Evolutionary conservation across 2,888 invertebrate species (phyloP).

Genomic region (Pachycephus smyrnensis): DNA sequence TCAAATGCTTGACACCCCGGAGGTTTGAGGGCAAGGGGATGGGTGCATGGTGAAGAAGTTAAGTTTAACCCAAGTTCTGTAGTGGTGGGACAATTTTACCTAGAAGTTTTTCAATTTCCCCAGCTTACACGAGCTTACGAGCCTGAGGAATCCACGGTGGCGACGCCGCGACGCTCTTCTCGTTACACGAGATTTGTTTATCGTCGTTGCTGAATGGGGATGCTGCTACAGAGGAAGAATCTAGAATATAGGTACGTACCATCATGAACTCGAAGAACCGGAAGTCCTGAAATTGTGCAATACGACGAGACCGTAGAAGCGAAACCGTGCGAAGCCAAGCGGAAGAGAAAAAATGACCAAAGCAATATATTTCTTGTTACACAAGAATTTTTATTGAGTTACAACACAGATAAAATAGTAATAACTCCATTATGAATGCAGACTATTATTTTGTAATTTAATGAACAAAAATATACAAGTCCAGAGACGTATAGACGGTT

Average conservation of each 20-base stretch:
- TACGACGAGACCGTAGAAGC: not conserved
- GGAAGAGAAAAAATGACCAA: not conserved
- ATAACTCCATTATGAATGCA: not conserved
- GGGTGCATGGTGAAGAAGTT: conserved; percentile 25
- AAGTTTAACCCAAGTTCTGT: conserved; percentile 53
- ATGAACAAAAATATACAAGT: not conserved
- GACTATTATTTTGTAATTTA: conserved; percentile 6
- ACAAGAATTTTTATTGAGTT: not conserved
- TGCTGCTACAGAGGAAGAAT: not conserved
- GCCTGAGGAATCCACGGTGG: conserved; percentile 27
- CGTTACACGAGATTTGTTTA: conserved; percentile 44
- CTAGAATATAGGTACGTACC: not conserved
- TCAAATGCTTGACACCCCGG: conserved; percentile 51
- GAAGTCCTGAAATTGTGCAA: not conserved
- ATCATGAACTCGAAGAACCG: not conserved
- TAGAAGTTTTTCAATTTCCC: conserved; percentile 66
- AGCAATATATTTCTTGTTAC: not conserved
- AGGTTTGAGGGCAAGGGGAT: conserved; percentile 10
- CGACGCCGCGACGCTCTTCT: conserved; percentile 38
- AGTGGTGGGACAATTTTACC: conserved; percentile 60
- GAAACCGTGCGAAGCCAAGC: not conserved
- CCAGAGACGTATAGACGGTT: not conserved
- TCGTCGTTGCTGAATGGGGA: conserved; percentile 16
- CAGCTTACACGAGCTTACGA: conserved; percentile 40
- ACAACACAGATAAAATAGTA: not conserved